Evolutionary conservation across 2,113 vertebrate genomes (phyloP), one percentile per base, ranked within the genome.

Genomic region (Chlamydotis undulata): DNA sequence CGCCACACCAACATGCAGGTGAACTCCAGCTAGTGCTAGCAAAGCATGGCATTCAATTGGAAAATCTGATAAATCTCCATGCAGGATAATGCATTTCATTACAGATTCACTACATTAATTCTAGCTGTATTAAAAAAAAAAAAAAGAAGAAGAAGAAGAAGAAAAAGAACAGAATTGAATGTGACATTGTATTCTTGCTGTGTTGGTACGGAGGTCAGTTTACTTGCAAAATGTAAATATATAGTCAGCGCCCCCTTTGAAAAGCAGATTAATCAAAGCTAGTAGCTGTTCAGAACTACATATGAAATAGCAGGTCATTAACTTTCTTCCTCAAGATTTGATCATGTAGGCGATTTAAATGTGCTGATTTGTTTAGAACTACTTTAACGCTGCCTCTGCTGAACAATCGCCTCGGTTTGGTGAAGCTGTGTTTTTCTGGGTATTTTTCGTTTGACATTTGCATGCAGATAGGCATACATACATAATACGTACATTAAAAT

Each of bases 1-100:
- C 98, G 98, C 98, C 98, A 98, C 97, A 98, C 98, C 97, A 98
- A 98, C 98, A 98, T 97, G 98, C 99, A 99, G 99, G 98, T 99
- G 99, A 99, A 98, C 98, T 98, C 98, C 98, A 98, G 98, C 98
- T 98, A 98, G 98, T 97, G 97, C 98, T 98, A 98, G 98, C 96
- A 97, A 98, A 98, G 98, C 98, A 98, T 97, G 98, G 98, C 98
- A 98, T 99, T 99, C 99, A 98, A 96, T 99, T 97, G 98, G 98
- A 97, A 98, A 98, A 99, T 99, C 99, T 99, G 99, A 99, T 98
- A 98, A 98, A 98, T 98, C 98, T 98, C 97, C 97, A 94, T 97
- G 98, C 95, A 98, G 96, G 98, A 98, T 98, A 98, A 99, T 99
- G 98, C 98, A 98, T 99, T 99, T 98, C 98, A 98, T 98, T 98